Percentiles rank a stretch among this genome's conserved stretches.
Evolutionary conservation across 2,113 vertebrate species (phyloP).

Genomic region (Hydropotes inermis): DNA sequence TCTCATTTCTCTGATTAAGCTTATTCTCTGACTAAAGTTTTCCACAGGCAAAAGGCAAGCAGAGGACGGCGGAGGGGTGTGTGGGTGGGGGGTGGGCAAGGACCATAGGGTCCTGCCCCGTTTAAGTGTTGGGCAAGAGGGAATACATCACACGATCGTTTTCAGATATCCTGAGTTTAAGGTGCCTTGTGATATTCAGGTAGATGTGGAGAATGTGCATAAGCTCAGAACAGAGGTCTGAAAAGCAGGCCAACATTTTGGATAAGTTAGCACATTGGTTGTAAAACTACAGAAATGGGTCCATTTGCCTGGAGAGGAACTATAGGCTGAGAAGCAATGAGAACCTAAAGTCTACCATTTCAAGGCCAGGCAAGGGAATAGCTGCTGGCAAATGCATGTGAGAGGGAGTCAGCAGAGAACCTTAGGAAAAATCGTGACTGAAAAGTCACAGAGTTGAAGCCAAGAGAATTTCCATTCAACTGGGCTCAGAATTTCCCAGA

Average conservation of each 20-base stretch:
- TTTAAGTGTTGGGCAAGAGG: neutral
- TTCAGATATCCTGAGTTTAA: neutral
- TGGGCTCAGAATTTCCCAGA: neutral
- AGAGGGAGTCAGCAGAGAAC: neutral
- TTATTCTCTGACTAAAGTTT: neutral
- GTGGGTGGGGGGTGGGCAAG: neutral
- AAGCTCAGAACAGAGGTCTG: neutral
- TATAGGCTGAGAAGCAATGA: neutral
- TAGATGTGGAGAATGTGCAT: neutral
- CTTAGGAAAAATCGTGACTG: neutral
- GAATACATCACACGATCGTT: neutral
- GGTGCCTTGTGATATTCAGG: neutral
- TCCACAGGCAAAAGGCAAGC: neutral
- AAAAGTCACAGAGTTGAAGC: neutral
- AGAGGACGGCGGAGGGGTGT: accelerated
- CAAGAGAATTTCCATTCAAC: neutral
- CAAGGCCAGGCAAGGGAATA: neutral
- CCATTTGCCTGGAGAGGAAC: neutral
- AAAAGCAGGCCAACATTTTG: neutral
- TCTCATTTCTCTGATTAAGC: neutral
- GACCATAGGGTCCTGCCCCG: neutral
- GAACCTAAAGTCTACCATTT: neutral
- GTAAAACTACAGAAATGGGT: neutral
- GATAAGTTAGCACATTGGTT: neutral
- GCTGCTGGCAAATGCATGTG: neutral